phyloP scores from a whole-genome alignment of 2,113 vertebrate species.

The Strix aluco region DNA sequence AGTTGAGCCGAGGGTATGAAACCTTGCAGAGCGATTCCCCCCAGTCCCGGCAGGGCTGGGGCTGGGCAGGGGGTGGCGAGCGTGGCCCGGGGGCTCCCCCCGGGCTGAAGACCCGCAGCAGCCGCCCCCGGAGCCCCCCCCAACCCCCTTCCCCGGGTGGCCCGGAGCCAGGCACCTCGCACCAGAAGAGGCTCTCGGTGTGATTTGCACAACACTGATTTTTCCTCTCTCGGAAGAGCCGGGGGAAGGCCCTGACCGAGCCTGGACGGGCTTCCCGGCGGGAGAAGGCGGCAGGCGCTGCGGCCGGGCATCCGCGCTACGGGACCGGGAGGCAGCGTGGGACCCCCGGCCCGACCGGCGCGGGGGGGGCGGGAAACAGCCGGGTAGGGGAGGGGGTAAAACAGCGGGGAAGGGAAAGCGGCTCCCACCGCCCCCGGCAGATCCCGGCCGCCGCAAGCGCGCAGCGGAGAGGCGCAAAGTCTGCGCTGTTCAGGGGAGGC shows the following conservation, averaged over 20 bases:
- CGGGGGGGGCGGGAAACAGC: too few relatives aligned
- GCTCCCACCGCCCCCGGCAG: not conserved
- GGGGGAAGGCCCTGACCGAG: not conserved
- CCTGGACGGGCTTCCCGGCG: fast-evolving
- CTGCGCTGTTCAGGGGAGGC: fast-evolving
- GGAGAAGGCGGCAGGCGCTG: not conserved
- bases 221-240: not conserved
- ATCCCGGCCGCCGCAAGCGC: too few relatives aligned
- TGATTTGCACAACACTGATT: not conserved
- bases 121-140: not conserved
- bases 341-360: too few relatives aligned
- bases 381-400: too few relatives aligned
- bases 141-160: not conserved
- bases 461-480: fast-evolving
- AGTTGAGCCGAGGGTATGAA: not conserved
- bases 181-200: fast-evolving
- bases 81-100: too few relatives aligned
- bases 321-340: not conserved
- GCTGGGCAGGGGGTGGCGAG: too few relatives aligned
- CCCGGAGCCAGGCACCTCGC: too few relatives aligned
- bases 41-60: too few relatives aligned
- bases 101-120: too few relatives aligned
- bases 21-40: not conserved
- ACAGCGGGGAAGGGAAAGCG: not conserved
- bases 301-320: fast-evolving